A percentile compares a stretch with the other conserved stretches of the same genome.
Conservation (phyloP, 2,113 vertebrate genomes). For the Orycteropus afer region DNA sequence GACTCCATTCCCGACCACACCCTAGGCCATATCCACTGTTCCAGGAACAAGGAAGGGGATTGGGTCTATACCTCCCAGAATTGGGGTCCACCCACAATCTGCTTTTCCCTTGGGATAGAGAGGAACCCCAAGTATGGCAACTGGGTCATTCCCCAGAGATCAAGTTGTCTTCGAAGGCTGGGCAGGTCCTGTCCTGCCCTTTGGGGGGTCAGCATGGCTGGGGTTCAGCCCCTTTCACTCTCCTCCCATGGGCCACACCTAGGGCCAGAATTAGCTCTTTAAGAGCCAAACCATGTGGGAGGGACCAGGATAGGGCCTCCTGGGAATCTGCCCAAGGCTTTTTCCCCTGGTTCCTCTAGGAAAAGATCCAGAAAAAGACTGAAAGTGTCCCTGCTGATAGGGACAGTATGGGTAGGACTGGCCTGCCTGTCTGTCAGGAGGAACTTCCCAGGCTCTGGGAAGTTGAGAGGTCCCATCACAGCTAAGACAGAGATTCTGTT, state of each 20-base stretch:
- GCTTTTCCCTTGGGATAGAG: slow-evolving; percentile 21
- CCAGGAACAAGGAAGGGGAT: background rate
- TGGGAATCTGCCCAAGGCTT: slow-evolving; percentile 70
- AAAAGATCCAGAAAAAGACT: slow-evolving; percentile 60
- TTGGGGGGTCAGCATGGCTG: background rate
- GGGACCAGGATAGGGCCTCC: slow-evolving; percentile 20
- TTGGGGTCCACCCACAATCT: background rate
- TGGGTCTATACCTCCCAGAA: background rate
- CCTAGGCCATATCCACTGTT: background rate
- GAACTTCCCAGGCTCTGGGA: background rate
- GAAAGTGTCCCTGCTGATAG: background rate
- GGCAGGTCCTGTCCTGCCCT: background rate
- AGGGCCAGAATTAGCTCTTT: slow-evolving; percentile 63
- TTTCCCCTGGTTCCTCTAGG: slow-evolving; percentile 67
- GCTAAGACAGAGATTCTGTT: background rate
- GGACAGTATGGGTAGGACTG: background rate
- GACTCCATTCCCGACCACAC: background rate
- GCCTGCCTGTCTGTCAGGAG: background rate
- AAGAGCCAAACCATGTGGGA: slow-evolving; percentile 17
- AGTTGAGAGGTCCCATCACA: background rate
- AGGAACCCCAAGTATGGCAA: slow-evolving; percentile 18
- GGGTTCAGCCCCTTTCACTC: background rate
- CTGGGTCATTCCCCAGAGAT: slow-evolving; percentile 62
- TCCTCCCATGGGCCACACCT: background rate
- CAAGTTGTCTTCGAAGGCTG: background rate